Conservation (phyloP, 2,113 vertebrate species). For the Tachysurus vachellii region DNA sequence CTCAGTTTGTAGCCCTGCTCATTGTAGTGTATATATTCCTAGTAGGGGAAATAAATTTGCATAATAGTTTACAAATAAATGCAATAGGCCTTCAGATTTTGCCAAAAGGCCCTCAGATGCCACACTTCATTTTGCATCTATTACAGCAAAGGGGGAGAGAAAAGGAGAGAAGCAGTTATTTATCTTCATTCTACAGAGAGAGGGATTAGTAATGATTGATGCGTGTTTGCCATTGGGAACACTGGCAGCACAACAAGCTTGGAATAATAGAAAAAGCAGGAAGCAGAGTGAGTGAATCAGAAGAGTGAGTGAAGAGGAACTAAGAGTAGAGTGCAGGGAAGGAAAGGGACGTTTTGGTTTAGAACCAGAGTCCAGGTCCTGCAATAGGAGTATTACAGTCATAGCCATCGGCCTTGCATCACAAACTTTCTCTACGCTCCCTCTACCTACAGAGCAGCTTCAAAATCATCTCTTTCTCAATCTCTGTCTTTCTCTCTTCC, state of each 20-base stretch:
- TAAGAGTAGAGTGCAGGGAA: neutral
- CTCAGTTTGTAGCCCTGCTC: constrained; percentile 35
- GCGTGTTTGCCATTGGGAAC: constrained; percentile 58
- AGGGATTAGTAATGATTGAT: constrained; percentile 65
- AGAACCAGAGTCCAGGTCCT: constrained; percentile 33
- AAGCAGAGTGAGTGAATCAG: constrained; percentile 51
- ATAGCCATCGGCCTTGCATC: constrained; percentile 52
- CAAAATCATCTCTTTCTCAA: constrained; percentile 28
- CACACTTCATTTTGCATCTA: constrained; percentile 63
- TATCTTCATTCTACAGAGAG: constrained; percentile 66
- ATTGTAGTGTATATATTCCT: constrained; percentile 41
- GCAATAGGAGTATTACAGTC: constrained; percentile 50
- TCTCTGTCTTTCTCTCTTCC: constrained; percentile 29
- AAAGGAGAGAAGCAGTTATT: constrained; percentile 51
- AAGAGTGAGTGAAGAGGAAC: constrained; percentile 30
- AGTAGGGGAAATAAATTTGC: constrained; percentile 53
- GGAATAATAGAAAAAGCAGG: constrained; percentile 60
- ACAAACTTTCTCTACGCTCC: constrained; percentile 18
- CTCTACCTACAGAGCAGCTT: constrained; percentile 9
- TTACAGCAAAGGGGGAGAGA: constrained; percentile 46
- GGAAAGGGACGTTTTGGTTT: neutral
- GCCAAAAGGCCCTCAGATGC: constrained; percentile 52
- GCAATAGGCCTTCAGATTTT: constrained; percentile 50
- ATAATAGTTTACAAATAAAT: constrained; percentile 61
- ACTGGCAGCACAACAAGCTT: constrained; percentile 58